Evolutionary conservation across 1,140 invertebrate species (phyloP).

Genomic region (Trichomalopsis sarcophagae): DNA sequence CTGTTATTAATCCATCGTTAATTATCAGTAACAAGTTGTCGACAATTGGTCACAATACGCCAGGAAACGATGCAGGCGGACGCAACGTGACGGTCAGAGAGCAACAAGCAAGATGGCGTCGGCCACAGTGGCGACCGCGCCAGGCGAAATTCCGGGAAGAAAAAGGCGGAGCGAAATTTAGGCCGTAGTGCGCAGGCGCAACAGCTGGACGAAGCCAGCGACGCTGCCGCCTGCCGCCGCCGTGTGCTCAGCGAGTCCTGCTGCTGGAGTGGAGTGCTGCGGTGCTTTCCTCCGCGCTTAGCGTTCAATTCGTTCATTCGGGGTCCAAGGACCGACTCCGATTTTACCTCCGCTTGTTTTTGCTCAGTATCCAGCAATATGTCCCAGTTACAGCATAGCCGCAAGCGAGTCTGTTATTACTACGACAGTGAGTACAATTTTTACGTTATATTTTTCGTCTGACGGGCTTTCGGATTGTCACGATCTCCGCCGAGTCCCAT

Average conservation of each 20-base stretch:
- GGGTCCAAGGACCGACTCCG: too few relatives aligned
- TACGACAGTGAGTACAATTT: conserved; percentile 94
- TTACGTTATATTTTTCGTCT: not conserved
- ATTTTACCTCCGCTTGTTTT: not conserved
- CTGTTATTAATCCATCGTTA: not conserved
- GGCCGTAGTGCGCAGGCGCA: conserved; percentile 52
- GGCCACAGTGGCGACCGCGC: not conserved
- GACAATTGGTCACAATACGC: not conserved
- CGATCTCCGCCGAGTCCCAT: not conserved
- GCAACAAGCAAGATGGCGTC: not conserved
- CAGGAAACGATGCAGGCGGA: too few relatives aligned
- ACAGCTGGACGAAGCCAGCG: conserved; percentile 44
- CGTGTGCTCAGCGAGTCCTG: not conserved
- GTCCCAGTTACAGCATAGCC: conserved; percentile 87
- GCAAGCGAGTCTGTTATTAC: conserved; percentile 97
- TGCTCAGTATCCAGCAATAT: conserved; percentile 67
- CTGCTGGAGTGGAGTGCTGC: conserved; percentile 31
- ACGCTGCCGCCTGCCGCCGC: conserved; percentile 23
- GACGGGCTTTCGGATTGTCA: not conserved
- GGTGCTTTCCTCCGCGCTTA: conserved; percentile 63
- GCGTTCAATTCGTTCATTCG: conserved; percentile 58
- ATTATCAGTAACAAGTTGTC: too few relatives aligned
- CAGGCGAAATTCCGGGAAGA: not conserved
- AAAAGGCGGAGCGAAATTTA: conserved; percentile 1
- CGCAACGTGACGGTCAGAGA: not conserved